Evolutionary conservation across 2,888 invertebrate species (phyloP).

Genomic region (Tetranychus truncatus): DNA sequence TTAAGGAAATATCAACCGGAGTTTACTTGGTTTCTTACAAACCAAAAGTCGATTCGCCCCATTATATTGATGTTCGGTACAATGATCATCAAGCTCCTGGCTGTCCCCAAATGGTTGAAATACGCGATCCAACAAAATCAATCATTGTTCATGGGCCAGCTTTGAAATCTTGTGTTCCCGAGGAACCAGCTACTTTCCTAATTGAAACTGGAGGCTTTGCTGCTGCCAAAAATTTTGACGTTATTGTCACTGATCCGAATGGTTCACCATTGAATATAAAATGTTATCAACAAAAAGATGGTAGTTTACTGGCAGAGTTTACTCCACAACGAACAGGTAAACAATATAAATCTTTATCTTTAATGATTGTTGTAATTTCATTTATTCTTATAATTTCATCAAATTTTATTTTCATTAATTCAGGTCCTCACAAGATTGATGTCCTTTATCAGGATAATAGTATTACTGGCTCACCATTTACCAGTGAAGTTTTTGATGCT

Average conservation of each 20-base stretch:
- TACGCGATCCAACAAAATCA: slow-evolving; percentile 46
- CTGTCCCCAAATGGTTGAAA: slow-evolving; percentile 43
- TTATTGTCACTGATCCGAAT: slow-evolving; percentile 47
- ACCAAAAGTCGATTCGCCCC: slow-evolving; percentile 67
- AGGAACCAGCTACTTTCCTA: slow-evolving; percentile 63
- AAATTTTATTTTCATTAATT: background rate
- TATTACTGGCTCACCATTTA: slow-evolving; percentile 63
- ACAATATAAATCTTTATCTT: background rate
- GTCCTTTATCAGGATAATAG: slow-evolving; percentile 36
- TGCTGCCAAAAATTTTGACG: slow-evolving; percentile 56
- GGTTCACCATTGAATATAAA: slow-evolving; percentile 54
- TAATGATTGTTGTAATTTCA: background rate
- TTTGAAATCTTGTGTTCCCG: slow-evolving; percentile 62
- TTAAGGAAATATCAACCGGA: slow-evolving; percentile 50
- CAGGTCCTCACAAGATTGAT: slow-evolving; percentile 65
- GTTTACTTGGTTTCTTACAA: slow-evolving; percentile 69
- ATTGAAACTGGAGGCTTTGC: slow-evolving; percentile 58
- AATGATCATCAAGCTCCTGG: slow-evolving; percentile 54
- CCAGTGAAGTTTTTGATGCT: slow-evolving; percentile 76
- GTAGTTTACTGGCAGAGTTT: slow-evolving; percentile 82
- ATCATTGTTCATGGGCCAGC: slow-evolving; percentile 60
- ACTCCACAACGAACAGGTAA: slow-evolving; percentile 42
- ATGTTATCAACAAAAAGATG: slow-evolving; percentile 89
- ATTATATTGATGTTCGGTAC: slow-evolving; percentile 63
- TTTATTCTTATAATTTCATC: background rate